A percentile compares a stretch with the other conserved stretches of the same genome.
Conservation (phyloP, 2,797 vertebrate species). For the Schizothorax lantsangensis region DNA sequence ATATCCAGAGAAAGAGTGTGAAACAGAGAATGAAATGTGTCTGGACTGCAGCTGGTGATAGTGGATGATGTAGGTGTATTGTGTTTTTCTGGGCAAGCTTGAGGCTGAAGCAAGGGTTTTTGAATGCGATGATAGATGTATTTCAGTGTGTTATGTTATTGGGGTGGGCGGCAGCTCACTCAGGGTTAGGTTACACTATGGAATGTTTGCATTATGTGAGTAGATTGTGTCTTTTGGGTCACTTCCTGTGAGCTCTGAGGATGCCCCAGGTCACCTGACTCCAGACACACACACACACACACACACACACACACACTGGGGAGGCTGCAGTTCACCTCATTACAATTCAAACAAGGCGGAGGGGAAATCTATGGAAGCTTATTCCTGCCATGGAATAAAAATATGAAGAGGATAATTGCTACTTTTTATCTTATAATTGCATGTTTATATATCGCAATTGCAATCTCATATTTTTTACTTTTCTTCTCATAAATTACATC, state of each 20-base stretch:
- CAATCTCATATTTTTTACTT: not conserved
- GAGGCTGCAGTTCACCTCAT: not conserved
- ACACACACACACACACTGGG: not conserved
- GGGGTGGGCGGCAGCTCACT: conserved; percentile 37
- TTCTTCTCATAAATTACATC: not conserved
- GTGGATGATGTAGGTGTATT: conserved; percentile 24
- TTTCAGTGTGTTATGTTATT: conserved; percentile 38
- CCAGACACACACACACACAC: not conserved
- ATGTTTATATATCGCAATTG: not conserved
- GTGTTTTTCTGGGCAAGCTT: conserved; percentile 20
- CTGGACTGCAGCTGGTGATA: not conserved
- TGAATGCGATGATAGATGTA: conserved; percentile 22
- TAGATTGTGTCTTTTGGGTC: conserved; percentile 64
- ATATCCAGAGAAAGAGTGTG: conserved; percentile 15
- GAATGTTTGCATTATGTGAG: conserved; percentile 39
- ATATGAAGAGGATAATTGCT: no score
- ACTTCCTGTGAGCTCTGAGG: conserved; percentile 51
- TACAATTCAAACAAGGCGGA: not conserved
- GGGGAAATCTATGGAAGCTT: not conserved
- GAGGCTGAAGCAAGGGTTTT: conserved; percentile 34
- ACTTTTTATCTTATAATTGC: no score
- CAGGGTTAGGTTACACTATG: conserved; percentile 39
- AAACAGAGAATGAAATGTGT: not conserved
- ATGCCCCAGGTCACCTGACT: conserved; percentile 11
- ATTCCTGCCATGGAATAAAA: not conserved